Evolutionary conservation across 2,113 vertebrate species (phyloP), one percentile per base, ranked within the genome.

Genomic region (Eublepharis macularius): DNA sequence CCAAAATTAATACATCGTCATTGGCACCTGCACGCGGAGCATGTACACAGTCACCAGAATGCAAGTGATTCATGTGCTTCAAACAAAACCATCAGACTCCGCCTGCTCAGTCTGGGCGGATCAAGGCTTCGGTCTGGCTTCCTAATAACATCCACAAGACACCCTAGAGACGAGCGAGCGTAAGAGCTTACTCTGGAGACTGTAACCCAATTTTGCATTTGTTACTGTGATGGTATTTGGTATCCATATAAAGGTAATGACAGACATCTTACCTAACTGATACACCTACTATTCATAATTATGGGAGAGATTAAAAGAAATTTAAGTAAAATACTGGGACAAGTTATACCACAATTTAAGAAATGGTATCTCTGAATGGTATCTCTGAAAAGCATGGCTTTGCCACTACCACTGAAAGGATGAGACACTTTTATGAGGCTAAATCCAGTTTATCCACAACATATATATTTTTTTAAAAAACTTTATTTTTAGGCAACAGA

Each of bases 41-140:
- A 57, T 43, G 24, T 84, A 84, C n/a, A n/a, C n/a, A 84, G 47
- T 66, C n/a, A n/a, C 65, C 32, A 83, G 45, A 26, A 76, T 36
- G n/a, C 66, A 81, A 51, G 51, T 57, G 7, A 36, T 65, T 41
- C 19, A 5, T 65, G 32, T 47, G 4, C 29, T 65, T 75, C 32
- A 83, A 63, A 75, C 10, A 74, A 75, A 32, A 47, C 21, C 21
- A 29, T 51, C 21, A 21, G 54, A 34, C 29, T 77, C 54, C 69
- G 6, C 16, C 11, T 39, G 57, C 3, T 63, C 57, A 63, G 43
- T 8, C 13, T 75, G 14, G 57, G 19, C 29, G n/a, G 17, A 26
- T 39, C 14, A 29, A 17, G 54, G 39, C 29, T 17, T 39, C n/a
- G 45, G 6, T 21, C 34, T 16, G 34, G 45, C 6, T 81, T 80